Evolutionary conservation across 1,140 invertebrate genomes (phyloP), one percentile per base, ranked within the genome.

Genomic region (Trichonephila inaurata): DNA sequence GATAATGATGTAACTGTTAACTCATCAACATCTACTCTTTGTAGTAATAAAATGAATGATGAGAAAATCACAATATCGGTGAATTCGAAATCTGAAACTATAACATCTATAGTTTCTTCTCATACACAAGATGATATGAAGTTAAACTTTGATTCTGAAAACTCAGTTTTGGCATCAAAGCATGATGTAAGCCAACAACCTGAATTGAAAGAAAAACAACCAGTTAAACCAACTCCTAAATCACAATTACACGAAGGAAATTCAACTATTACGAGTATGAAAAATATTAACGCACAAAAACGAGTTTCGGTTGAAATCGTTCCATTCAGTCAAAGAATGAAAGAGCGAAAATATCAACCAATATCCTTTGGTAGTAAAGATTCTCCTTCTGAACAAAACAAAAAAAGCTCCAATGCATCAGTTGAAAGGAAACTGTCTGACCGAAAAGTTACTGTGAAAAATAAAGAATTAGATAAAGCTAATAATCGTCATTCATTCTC

Each of bases 291-390:
- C 91, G 24, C 87, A n/a, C 91, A 92, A 33, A 94, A 94, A 61
- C 85, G 91, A n/a, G 89, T 94, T 28, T 94, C 94, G 77, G 94
- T 94, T 64, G 94, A 94, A 92, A 94, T 94, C n/a, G 90, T 94
- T 58, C 94, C 94, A 18, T 94, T 94, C 61, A 94, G 92, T 87
- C 94, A 94, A 81, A 93, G 94, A 86, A 91, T 94, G 69, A 94
- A 94, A 81, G 94, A 94, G 44, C 85, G 83, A 28, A 93, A 91
- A 64, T 94, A 94, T 92, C 89, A 91, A 64, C 91, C 91, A 28
- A 89, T 94, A 58, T 66, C 93, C 5, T 94, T 85, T 90, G n/a
- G 72, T 60, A 90, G 33, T 61, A 83, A 90, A 85, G 93, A 90
- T 82, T 8, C 28, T 28, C 28, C 14, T n/a, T 61, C 93, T 24